Conservation (phyloP, 1,140 invertebrate species). For the Neotoxoptera formosana region DNA sequence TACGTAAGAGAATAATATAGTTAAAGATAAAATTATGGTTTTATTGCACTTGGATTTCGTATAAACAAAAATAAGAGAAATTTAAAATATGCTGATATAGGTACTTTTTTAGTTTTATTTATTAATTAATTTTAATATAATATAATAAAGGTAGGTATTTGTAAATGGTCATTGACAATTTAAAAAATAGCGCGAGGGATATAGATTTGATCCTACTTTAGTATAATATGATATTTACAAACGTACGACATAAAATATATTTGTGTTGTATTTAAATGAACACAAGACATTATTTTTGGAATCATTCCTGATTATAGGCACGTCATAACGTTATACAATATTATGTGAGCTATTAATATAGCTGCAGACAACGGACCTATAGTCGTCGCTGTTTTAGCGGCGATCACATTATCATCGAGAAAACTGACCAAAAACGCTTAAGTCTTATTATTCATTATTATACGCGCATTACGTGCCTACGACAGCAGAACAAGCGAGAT, state of each 20-base stretch:
- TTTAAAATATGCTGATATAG: no score
- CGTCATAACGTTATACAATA: background rate
- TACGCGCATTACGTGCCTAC: background rate
- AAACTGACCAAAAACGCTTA: background rate
- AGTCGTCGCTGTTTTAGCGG: background rate
- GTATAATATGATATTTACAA: background rate
- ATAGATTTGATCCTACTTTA: background rate
- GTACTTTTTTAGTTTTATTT: no score
- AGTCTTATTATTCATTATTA: background rate
- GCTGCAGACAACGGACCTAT: no score
- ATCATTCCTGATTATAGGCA: background rate
- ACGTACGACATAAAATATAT: background rate
- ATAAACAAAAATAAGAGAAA: no score
- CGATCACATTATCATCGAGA: background rate
- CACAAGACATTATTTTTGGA: background rate
- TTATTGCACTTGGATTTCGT: no score
- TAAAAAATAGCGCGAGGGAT: no score
- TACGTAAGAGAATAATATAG: no score
- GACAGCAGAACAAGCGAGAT: background rate
- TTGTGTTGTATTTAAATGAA: background rate
- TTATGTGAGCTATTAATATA: background rate
- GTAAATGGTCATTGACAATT: no score
- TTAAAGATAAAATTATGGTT: no score
- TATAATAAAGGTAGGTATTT: no score
- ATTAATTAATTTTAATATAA: no score